Percentiles rank a stretch among this genome's conserved stretches.
Evolutionary conservation across 2,888 invertebrate genomes (phyloP).

Genomic region (Mythimna ferrago): DNA sequence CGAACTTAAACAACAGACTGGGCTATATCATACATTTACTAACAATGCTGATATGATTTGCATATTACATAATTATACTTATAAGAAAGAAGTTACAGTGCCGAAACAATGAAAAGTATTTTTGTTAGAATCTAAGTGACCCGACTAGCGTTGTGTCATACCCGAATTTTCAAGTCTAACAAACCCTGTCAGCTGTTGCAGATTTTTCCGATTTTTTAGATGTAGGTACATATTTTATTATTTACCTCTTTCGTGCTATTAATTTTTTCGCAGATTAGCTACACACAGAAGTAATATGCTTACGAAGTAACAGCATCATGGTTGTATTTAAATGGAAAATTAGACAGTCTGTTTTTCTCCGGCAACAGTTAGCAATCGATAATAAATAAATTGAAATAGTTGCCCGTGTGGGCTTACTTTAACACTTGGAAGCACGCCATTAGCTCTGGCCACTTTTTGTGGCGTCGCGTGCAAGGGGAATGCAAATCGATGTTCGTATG

Average conservation of each 20-base stretch:
- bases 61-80: too few species aligned
- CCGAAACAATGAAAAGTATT: neutral
- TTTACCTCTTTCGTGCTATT: too few species aligned
- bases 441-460: slow-evolving; percentile 58
- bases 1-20: neutral
- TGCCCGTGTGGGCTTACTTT: slow-evolving; percentile 9
- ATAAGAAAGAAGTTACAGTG: neutral
- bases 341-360: neutral
- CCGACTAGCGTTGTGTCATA: neutral
- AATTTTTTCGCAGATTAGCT: too few species aligned
- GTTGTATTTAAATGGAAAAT: too few species aligned
- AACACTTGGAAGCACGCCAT: slow-evolving; percentile 63
- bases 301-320: too few species aligned
- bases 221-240: too few species aligned
- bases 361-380: slow-evolving; percentile 2
- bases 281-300: too few species aligned
- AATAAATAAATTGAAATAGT: neutral
- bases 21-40: neutral
- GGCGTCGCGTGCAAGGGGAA: slow-evolving; percentile 58
- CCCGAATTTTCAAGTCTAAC: too few species aligned
- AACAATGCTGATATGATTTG: too few species aligned
- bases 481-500: slow-evolving; percentile 45
- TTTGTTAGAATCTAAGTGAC: neutral
- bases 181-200: too few species aligned
- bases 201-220: too few species aligned